Evolutionary conservation across 2,113 vertebrate species (phyloP).

Genomic region (Marmota flaviventris): DNA sequence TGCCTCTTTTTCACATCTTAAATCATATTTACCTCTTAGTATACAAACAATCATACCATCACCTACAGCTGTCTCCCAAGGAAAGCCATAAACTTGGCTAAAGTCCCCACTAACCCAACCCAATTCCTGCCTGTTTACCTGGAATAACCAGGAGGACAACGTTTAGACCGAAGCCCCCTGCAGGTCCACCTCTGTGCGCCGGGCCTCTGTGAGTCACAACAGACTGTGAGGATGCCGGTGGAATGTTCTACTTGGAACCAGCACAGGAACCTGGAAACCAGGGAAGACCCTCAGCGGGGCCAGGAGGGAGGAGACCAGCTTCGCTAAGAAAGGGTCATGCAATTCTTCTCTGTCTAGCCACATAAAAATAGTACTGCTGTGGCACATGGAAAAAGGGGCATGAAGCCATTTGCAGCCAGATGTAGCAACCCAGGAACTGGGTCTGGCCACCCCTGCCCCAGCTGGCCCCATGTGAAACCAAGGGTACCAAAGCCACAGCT

Average conservation of each 20-base stretch:
- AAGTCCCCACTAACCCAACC: not conserved
- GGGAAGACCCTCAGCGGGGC: too few species aligned
- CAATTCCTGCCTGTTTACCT: too few species aligned
- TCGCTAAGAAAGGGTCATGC: not conserved
- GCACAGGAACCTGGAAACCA: not conserved
- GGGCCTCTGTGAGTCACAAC: not conserved
- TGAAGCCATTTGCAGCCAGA: not conserved
- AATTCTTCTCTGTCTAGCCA: not conserved
- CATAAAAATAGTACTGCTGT: too few species aligned
- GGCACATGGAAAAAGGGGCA: not conserved
- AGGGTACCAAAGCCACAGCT: not conserved
- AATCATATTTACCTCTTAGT: not conserved
- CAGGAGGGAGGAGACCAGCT: not conserved
- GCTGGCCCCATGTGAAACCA: too few species aligned
- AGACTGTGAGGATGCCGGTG: not conserved
- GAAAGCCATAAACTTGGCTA: not conserved
- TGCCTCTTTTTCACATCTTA: not conserved
- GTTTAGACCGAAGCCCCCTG: rapidly evolving
- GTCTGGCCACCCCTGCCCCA: not conserved
- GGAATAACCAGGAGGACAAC: not conserved
- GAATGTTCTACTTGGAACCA: not conserved
- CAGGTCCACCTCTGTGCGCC: not conserved
- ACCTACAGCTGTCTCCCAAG: not conserved
- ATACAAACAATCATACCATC: not conserved
- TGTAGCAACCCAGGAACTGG: not conserved